Evolutionary conservation across 2,888 invertebrate species (phyloP).

Genomic region (Cephus rjabovi): DNA sequence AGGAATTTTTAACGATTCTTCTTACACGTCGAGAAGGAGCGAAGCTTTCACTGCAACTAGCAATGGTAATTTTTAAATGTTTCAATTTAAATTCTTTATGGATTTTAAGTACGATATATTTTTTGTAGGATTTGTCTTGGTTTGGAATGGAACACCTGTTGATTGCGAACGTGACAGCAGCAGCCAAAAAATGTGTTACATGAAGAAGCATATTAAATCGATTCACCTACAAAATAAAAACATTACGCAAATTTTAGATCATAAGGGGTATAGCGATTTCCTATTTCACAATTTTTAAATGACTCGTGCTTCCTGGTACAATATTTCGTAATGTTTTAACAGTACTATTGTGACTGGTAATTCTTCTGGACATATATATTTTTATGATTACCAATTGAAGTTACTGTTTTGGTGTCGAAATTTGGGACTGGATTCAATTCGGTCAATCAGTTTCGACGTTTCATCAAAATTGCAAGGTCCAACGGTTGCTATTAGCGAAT

Average conservation of each 20-base stretch:
- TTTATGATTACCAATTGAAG: slow-evolving; percentile 72
- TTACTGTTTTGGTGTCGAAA: slow-evolving; percentile 72
- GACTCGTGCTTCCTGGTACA: neutral
- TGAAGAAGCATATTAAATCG: slow-evolving; percentile 39
- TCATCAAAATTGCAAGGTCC: slow-evolving; percentile 27
- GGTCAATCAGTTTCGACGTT: slow-evolving; percentile 69
- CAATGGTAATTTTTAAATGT: slow-evolving; percentile 37
- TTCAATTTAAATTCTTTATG: neutral
- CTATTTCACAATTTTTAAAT: neutral
- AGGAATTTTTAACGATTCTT: slow-evolving; percentile 69
- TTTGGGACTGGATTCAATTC: slow-evolving; percentile 67
- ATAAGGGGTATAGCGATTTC: slow-evolving; percentile 36
- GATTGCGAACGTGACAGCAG: neutral
- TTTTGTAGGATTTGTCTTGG: slow-evolving; percentile 39
- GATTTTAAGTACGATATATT: neutral
- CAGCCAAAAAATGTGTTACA: slow-evolving; percentile 5
- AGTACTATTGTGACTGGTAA: slow-evolving; percentile 72
- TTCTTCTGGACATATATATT: slow-evolving; percentile 69
- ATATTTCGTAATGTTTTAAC: slow-evolving; percentile 11
- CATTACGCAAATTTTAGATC: slow-evolving; percentile 41
- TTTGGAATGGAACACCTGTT: slow-evolving; percentile 35
- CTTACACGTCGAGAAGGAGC: slow-evolving; percentile 68
- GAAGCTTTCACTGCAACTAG: slow-evolving; percentile 67
- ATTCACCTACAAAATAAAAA: slow-evolving; percentile 37
- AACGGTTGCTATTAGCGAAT: slow-evolving; percentile 5